phyloP scores from a whole-genome alignment of 2,888 invertebrate species.

The Dasypolia templi region DNA sequence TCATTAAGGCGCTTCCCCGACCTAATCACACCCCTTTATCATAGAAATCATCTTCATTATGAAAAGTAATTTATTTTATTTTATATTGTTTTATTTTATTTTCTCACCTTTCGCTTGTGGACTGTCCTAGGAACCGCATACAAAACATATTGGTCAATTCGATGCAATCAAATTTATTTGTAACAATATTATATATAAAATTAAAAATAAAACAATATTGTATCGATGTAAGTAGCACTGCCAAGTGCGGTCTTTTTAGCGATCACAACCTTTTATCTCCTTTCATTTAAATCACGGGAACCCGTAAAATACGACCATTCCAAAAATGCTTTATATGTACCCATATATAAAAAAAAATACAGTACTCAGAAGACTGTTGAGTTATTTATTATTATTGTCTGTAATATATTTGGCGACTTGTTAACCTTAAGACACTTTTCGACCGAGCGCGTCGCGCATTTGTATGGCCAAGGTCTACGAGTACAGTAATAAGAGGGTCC shows the following conservation, averaged over 20 bases:
- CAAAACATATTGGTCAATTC: too few species aligned
- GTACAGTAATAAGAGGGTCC: too few species aligned
- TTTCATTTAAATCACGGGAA: neutral
- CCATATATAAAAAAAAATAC: neutral
- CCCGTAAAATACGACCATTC: neutral
- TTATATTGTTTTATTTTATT: too few species aligned
- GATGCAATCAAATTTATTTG: too few species aligned
- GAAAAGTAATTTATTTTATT: too few species aligned
- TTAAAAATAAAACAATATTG: too few species aligned
- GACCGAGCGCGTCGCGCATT: neutral
- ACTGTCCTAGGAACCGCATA: too few species aligned
- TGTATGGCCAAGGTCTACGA: neutral
- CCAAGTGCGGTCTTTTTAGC: neutral
- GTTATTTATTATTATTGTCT: neutral
- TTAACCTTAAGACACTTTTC: too few species aligned
- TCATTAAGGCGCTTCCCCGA: conserved; percentile 4
- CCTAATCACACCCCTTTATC: too few species aligned
- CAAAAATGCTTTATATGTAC: neutral
- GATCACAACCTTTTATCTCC: neutral
- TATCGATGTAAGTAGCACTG: neutral
- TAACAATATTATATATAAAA: too few species aligned
- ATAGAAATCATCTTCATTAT: too few species aligned
- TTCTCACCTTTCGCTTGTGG: too few species aligned
- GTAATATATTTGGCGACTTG: neutral
- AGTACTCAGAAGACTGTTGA: neutral